Conservation (phyloP, 2,888 invertebrate species). For the Acleris holmiana region DNA sequence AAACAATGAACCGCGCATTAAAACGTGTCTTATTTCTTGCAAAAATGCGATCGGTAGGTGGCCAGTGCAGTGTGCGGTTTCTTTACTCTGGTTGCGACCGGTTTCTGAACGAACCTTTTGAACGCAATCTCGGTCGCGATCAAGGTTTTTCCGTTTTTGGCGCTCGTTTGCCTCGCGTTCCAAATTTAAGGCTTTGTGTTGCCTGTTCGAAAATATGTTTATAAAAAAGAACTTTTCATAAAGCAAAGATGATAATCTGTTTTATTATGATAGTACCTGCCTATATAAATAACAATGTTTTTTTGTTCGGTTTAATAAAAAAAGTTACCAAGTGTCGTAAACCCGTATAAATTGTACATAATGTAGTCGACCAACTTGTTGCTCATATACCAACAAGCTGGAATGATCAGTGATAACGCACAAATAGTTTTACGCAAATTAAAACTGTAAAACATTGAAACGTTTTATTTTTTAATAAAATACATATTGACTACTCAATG, state of each 20-base stretch:
- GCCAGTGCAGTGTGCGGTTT: slow-evolving; percentile 55
- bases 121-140: slow-evolving; percentile 51
- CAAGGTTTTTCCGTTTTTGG: slow-evolving; percentile 51
- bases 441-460: no score
- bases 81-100: slow-evolving; percentile 49
- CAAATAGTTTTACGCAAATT: no score
- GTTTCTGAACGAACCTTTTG: slow-evolving; percentile 34
- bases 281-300: no score
- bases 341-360: no score
- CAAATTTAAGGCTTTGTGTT: slow-evolving; percentile 34
- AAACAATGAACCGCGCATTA: slow-evolving; percentile 40
- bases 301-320: no score
- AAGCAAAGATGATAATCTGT: slow-evolving; percentile 1
- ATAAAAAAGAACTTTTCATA: neutral
- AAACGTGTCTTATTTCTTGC: slow-evolving; percentile 67
- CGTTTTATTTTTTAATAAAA: no score
- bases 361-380: no score
- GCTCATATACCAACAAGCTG: no score
- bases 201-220: slow-evolving; percentile 7
- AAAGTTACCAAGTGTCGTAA: no score
- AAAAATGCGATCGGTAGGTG: slow-evolving; percentile 62
- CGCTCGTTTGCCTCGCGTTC: slow-evolving; percentile 39
- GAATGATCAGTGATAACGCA: no score
- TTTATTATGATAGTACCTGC: no score
- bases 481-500: no score